Percentiles rank a stretch among this genome's conserved stretches.
Conservation (phyloP, 2,797 vertebrate genomes). For the Mormyrus proboscirostris region DNA sequence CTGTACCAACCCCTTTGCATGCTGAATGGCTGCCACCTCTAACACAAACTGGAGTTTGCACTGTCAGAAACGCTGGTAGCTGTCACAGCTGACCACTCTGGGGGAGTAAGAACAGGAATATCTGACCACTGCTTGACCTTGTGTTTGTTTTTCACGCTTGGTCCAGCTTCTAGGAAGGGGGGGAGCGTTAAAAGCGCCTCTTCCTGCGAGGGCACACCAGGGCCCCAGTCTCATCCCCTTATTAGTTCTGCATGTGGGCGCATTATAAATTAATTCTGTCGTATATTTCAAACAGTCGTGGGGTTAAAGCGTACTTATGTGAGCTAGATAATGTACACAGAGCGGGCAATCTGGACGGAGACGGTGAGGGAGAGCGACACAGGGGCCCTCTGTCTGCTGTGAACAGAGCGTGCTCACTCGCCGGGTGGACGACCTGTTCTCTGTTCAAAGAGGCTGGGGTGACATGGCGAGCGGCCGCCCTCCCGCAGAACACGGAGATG, state of each 20-base stretch:
- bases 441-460: neutral
- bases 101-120: neutral
- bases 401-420: neutral
- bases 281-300: slow-evolving; percentile 39
- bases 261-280: slow-evolving; percentile 40
- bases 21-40: neutral
- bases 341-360: slow-evolving; percentile 23
- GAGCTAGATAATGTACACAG: slow-evolving; percentile 39
- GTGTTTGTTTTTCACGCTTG: neutral
- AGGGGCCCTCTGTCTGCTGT: neutral
- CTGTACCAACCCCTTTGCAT: slow-evolving; percentile 29
- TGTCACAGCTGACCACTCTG: slow-evolving; percentile 64
- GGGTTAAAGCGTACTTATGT: slow-evolving; percentile 26
- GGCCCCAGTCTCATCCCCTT: slow-evolving; percentile 23
- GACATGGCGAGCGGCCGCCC: neutral
- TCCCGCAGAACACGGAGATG: neutral
- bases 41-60: slow-evolving; percentile 42
- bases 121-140: slow-evolving; percentile 21
- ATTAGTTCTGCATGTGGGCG: slow-evolving; percentile 34
- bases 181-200: neutral
- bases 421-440: slow-evolving; percentile 3
- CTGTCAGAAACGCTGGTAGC: slow-evolving; percentile 56
- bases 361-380: slow-evolving; percentile 1
- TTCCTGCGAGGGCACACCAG: neutral
- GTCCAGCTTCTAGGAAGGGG: slow-evolving; percentile 19